These are phyloP conservation scores for Psammodynastes pulverulentus DNA, from an alignment of 2,113 vertebrate genomes.

Conservation along the genomic window DNA sequence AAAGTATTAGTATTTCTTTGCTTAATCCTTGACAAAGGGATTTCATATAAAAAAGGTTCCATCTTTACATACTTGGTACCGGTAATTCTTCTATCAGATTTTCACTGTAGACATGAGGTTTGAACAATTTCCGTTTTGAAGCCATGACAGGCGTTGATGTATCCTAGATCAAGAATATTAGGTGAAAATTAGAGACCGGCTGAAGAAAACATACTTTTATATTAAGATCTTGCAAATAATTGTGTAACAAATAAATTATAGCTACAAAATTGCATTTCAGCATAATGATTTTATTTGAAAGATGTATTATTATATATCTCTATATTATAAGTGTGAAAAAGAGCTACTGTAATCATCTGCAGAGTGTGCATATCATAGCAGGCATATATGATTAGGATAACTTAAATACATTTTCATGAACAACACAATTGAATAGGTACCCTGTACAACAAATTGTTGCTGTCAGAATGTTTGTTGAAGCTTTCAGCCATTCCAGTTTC, in stretches of 20 bases:
- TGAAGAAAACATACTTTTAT: background rate
- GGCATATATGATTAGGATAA: background rate
- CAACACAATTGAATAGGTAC: background rate
- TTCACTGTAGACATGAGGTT: slow-evolving; percentile 39
- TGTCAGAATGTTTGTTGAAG: background rate
- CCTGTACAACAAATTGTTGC: background rate
- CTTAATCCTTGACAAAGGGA: accelerated
- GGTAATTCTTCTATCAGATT: slow-evolving; percentile 40
- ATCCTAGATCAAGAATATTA: slow-evolving; percentile 8
- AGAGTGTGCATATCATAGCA: background rate
- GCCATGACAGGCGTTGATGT: slow-evolving; percentile 55
- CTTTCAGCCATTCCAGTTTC: background rate
- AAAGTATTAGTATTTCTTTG: background rate
- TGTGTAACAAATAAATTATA: background rate
- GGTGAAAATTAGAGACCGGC: background rate
- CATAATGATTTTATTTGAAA: background rate
- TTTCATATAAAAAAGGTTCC: background rate
- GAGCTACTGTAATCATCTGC: background rate
- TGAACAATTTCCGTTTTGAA: slow-evolving; percentile 63
- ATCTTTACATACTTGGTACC: slow-evolving; percentile 56
- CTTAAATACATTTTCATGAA: background rate
- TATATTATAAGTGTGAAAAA: background rate
- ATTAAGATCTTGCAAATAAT: background rate
- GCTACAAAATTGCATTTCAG: background rate
- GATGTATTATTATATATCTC: background rate